phyloP scores from a whole-genome alignment of 2,888 invertebrate species.

The Hydropsyche betteni region DNA sequence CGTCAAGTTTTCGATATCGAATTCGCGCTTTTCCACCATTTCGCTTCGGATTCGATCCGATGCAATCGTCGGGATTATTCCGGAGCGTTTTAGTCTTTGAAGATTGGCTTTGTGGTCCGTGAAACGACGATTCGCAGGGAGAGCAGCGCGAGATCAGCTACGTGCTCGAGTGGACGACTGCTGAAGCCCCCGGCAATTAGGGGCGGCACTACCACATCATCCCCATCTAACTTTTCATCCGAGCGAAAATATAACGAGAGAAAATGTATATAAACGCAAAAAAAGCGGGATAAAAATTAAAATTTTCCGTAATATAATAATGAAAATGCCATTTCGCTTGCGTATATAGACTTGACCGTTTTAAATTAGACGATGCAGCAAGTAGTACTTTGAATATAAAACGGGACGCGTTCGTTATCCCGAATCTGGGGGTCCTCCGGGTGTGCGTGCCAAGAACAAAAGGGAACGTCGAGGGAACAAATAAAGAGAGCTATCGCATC shows the following conservation, averaged over 20 bases:
- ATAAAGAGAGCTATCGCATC: slow-evolving; percentile 39
- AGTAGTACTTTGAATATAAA: neutral
- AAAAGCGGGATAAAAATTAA: too few relatives aligned
- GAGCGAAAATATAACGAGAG: too few relatives aligned
- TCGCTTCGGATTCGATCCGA: neutral
- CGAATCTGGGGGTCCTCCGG: slow-evolving; percentile 25
- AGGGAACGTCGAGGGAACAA: slow-evolving; percentile 38
- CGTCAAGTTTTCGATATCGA: neutral
- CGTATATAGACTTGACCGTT: too few relatives aligned
- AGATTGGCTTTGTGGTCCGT: slow-evolving; percentile 34
- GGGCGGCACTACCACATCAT: slow-evolving; percentile 10
- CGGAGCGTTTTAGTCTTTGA: slow-evolving; percentile 20
- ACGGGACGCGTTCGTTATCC: slow-evolving; percentile 34
- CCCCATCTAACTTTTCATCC: too few relatives aligned
- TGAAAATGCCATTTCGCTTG: too few relatives aligned
- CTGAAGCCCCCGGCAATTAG: slow-evolving; percentile 50
- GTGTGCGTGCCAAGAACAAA: slow-evolving; percentile 50
- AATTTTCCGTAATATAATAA: too few relatives aligned
- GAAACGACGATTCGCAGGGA: slow-evolving; percentile 21
- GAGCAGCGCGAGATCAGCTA: slow-evolving; percentile 49
- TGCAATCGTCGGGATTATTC: neutral
- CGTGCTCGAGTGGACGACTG: slow-evolving; percentile 55
- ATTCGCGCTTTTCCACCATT: neutral
- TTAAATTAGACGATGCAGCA: too few relatives aligned
- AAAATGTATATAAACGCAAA: too few relatives aligned